A percentile compares a stretch with the other conserved stretches of the same genome.
Conservation (phyloP, 1,140 invertebrate species). For the Zaprionus nigranus region DNA sequence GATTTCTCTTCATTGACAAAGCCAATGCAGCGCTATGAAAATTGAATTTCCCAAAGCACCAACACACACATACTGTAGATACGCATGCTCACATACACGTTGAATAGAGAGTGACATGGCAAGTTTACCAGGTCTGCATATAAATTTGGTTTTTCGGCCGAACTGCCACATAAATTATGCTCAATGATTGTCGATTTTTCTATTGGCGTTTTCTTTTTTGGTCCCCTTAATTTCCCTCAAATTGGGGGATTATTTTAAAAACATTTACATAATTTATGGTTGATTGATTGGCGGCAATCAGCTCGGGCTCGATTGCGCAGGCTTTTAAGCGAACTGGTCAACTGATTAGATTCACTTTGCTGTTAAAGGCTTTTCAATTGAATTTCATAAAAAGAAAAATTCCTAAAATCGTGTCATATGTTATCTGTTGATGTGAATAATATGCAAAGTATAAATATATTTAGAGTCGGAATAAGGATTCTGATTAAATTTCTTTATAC, state of each 20-base stretch:
- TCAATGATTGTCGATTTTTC: constrained; percentile 19
- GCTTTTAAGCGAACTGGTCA: neutral
- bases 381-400: neutral
- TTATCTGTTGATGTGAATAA: neutral
- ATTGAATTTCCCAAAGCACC: constrained; percentile 61
- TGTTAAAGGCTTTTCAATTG: neutral
- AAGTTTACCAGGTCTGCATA: constrained; percentile 16
- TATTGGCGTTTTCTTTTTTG: constrained; percentile 8
- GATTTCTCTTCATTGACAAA: constrained; percentile 61
- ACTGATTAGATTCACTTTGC: neutral
- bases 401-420: neutral
- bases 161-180: constrained; percentile 30
- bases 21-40: constrained; percentile 42
- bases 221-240: neutral
- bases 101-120: constrained; percentile 25
- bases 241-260: constrained; percentile 10
- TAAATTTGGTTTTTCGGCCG: constrained; percentile 15
- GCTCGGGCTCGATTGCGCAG: too few species aligned
- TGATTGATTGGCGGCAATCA: constrained; percentile 18
- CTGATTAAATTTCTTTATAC: too few species aligned
- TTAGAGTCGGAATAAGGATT: too few species aligned
- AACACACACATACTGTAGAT: neutral
- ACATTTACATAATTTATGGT: constrained; percentile 33
- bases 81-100: neutral
- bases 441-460: too few species aligned